Base-by-base conservation (phyloP, 2,797 vertebrate genomes). In the Coluber constrictor region DNA sequence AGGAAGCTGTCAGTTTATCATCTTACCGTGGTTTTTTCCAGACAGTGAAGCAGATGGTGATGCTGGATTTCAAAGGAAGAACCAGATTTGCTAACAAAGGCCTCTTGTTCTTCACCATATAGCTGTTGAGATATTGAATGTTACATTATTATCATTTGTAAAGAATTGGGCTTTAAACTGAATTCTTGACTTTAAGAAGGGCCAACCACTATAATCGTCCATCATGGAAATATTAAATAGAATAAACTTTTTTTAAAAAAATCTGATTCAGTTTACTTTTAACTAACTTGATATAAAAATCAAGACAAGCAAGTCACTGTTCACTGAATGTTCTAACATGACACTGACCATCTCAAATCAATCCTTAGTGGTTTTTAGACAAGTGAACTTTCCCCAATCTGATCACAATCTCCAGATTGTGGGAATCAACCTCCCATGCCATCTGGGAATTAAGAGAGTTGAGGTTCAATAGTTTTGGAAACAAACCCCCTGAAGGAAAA, bases 21-120 rank as follows among this genome's bases (percentile, higher is more conserved):
- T 91, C 98, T 98, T 98, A 99, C 99, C 97, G 99, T 99, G 89
- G 99, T 99, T 97, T 99, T 99, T 98, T 99, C 99, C 96, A 99
- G 98, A 96, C 99, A 99, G 97, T 98, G 98, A 94, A 99, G 98
- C 83, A 99, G 98, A 97, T 99, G 99, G 95, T 99, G 98, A 93
- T 99, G 99, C 57, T 99, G 98, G 12, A 98, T 98, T 96, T 99
- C 98, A 88, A 99, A 98, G 95, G 95, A 98, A 86, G 98, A 98
- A 96, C 98, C 98, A 90, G 97, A 95, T 97, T 99, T 99, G 95
- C 97, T 98, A 96, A 99, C 98, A 97, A 99, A 98, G 12, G 98
- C 98, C 92, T 98, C 98, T 90, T 99, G 98, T 6, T 99, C 98
- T 95, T 99, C 98, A 95, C 97, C 98, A 1, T 98, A 99, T 15